Evolutionary conservation across 1,140 invertebrate species (phyloP).

Genomic region (Drosophila bocki): DNA sequence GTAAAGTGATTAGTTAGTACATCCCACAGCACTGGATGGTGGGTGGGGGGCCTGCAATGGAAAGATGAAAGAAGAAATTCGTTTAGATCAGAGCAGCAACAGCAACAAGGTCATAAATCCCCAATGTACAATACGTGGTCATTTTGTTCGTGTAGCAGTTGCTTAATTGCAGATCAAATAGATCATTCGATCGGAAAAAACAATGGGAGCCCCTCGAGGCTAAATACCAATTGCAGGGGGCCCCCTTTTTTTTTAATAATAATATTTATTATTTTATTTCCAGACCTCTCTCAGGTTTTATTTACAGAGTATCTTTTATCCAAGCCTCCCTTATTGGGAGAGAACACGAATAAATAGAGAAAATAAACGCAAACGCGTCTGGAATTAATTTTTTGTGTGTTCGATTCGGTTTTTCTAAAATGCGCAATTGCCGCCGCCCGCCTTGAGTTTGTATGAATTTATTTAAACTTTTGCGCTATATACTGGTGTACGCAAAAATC

Average conservation of each 20-base stretch:
- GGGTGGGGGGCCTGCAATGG: conserved; percentile 46
- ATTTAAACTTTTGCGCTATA: conserved; percentile 64
- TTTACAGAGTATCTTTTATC: conserved; percentile 57
- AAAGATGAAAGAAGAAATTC: conserved; percentile 51
- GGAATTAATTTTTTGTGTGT: conserved; percentile 61
- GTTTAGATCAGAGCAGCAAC: conserved; percentile 15
- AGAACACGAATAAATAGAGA: conserved; percentile 10
- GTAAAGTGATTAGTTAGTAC: conserved; percentile 54
- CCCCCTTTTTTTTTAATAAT: conserved; percentile 4
- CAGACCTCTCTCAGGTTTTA: conserved; percentile 36
- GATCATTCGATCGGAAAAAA: conserved; percentile 40
- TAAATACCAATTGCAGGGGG: conserved; percentile 1
- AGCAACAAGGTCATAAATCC: conserved; percentile 60
- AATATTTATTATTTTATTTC: conserved; percentile 52
- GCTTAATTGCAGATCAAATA: conserved; percentile 75
- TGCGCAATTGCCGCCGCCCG: conserved; percentile 62
- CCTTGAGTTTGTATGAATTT: conserved; percentile 37
- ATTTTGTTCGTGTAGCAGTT: conserved; percentile 23
- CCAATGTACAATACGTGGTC: conserved; percentile 16
- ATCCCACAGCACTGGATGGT: conserved; percentile 54
- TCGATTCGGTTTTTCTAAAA: conserved; percentile 45
- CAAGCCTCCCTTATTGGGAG: not conserved
- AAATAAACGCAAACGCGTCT: conserved; percentile 59
- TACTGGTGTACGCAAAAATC: conserved; percentile 32
- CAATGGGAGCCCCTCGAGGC: conserved; percentile 9